Evolutionary conservation across 2,888 invertebrate species (phyloP).

Genomic region (Drosophila paracracens): DNA sequence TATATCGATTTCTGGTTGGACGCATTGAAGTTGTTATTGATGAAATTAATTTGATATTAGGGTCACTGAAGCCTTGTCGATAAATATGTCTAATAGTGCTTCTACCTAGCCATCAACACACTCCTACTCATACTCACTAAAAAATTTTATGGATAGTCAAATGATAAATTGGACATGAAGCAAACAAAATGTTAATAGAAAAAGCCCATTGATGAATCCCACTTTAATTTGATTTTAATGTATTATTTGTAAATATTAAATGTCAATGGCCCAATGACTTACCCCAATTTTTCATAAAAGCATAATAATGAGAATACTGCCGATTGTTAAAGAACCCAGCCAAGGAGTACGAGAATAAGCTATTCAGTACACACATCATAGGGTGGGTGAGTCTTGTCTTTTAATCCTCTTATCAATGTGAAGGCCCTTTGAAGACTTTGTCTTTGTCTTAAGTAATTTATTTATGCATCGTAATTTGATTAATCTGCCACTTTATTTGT

Average conservation of each 20-base stretch:
- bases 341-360: not conserved
- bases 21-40: slow-evolving; percentile 1
- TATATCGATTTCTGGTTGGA: slow-evolving; percentile 1
- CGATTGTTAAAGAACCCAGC: not conserved
- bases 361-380: not conserved
- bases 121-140: not conserved
- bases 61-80: not conserved
- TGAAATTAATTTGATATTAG: slow-evolving; percentile 13
- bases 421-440: not conserved
- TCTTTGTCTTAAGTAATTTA: not conserved
- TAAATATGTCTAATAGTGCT: not conserved
- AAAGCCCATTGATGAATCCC: not conserved
- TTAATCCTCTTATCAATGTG: slow-evolving; percentile 8
- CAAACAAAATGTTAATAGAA: not conserved
- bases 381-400: not conserved
- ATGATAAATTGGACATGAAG: not conserved
- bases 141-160: not conserved
- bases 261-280: not conserved
- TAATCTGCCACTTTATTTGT: slow-evolving; percentile 3
- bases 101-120: not conserved
- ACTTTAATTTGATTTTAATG: not conserved
- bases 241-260: not conserved
- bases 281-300: not conserved
- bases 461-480: slow-evolving; percentile 23
- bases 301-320: not conserved